phyloP scores from a whole-genome alignment of 2,888 invertebrate genomes.

The Pandemis heparana region DNA sequence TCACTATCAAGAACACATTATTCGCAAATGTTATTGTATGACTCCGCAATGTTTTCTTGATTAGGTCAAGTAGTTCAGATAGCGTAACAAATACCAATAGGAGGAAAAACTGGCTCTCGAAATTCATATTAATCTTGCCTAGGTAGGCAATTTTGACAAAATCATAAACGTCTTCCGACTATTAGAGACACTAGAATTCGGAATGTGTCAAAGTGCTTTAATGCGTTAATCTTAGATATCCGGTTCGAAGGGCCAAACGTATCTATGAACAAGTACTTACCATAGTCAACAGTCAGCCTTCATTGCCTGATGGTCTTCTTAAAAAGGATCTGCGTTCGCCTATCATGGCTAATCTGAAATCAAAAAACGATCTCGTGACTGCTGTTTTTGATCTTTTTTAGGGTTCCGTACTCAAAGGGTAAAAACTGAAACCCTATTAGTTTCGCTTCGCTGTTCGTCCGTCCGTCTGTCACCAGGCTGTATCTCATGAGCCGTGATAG shows the following conservation, averaged over 20 bases:
- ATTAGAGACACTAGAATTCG: neutral
- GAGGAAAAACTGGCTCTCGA: no score
- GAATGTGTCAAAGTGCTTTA: neutral
- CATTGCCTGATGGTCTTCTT: neutral
- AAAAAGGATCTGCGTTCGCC: conserved; percentile 9
- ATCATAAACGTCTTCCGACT: no score
- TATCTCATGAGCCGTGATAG: no score
- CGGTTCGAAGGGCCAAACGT: neutral
- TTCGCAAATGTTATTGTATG: neutral
- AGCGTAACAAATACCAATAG: no score
- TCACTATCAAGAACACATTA: neutral
- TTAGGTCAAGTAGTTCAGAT: neutral
- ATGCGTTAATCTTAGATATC: neutral
- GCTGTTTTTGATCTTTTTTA: no score
- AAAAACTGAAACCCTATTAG: no score
- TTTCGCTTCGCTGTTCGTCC: no score
- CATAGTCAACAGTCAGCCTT: conserved; percentile 5
- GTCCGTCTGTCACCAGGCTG: no score
- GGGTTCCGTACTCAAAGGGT: no score
- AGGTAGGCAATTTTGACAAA: no score
- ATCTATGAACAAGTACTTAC: conserved; percentile 4
- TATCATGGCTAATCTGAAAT: conserved; percentile 34
- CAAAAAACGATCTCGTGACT: neutral
- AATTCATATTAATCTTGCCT: no score
- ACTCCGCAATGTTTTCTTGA: neutral